Base-by-base conservation (phyloP, 1,140 invertebrate genomes). In the Harpegnathos saltator region DNA sequence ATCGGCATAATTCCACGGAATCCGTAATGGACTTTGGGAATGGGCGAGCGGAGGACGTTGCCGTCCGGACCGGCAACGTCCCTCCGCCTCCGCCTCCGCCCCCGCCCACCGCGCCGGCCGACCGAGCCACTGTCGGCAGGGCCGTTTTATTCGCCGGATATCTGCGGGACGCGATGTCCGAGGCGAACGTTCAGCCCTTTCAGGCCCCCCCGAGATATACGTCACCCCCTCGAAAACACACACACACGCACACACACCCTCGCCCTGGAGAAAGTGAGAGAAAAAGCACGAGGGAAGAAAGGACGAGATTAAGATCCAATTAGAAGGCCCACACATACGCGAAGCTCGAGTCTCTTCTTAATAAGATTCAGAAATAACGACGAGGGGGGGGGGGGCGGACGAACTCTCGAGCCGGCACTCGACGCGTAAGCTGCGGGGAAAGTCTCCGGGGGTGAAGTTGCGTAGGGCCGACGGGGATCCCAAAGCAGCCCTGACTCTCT, bases 1-100 rank as follows among this genome's bases (percentile, higher is more conserved):
- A 91, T 91, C 90, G 90, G 89, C 88, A 90, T 90, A 91, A 91
- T 91, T 90, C 89, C 89, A 88, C 83, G 87, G 82, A 90, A 90
- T 90, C 87, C 89, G 89, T 90, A 90, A 90, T 90, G 85, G 89
- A 90, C 89, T 90, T 89, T 87, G 85, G 65, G 84, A 89, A 90
- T 83, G 85, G 83, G 80, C 54, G 74, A 69, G 50, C 62, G 58
- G 69, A 56, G 84, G 87, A 86, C 85, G 73, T 61, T n/a, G n/a
- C n/a, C n/a, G n/a, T n/a, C n/a, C 75, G 59, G 72, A 50, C 73
- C 71, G 62, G 78, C 77, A 86, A 86, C 89, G 71, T 68, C 68
- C 61, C 19, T 26, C 71, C 59, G 33, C 58, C 62, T 17, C 66
- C 38, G 44, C 73, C 65, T 24, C 71, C 5, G 1, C 29, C 29